These are phyloP conservation scores for Hyperoplus lanceolatus DNA, from an alignment of 2,797 vertebrate species.

Conservation along the genomic window DNA sequence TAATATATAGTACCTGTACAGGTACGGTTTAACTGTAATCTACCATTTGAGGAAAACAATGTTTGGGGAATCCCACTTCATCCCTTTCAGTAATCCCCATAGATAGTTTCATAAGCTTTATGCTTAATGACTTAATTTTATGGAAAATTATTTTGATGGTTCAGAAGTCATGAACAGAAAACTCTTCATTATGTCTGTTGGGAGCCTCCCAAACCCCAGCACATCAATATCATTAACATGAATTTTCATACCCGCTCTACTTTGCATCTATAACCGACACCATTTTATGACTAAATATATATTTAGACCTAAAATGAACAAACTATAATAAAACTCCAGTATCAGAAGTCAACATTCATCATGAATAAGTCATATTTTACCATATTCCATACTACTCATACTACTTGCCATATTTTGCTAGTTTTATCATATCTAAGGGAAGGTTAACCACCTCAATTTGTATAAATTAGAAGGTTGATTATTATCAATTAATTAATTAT, in stretches of 20 bases:
- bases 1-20: background rate
- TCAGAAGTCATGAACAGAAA: background rate
- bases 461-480: too few relatives aligned
- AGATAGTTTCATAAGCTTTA: background rate
- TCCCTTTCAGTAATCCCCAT: background rate
- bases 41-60: background rate
- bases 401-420: background rate
- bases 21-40: background rate
- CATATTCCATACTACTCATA: background rate
- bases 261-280: background rate
- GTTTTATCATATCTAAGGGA: background rate
- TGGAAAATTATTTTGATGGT: background rate
- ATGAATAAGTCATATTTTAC: background rate
- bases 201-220: background rate
- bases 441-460: background rate
- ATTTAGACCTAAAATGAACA: too few relatives aligned
- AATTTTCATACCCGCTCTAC: background rate
- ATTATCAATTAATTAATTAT: too few relatives aligned
- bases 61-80: too few relatives aligned
- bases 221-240: background rate
- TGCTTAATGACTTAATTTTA: background rate
- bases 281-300: too few relatives aligned
- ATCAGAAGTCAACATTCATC: background rate
- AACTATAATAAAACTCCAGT: too few relatives aligned
- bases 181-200: background rate